Evolutionary conservation across 2,797 vertebrate species (phyloP).

Genomic region (Gadopsis marmoratus): DNA sequence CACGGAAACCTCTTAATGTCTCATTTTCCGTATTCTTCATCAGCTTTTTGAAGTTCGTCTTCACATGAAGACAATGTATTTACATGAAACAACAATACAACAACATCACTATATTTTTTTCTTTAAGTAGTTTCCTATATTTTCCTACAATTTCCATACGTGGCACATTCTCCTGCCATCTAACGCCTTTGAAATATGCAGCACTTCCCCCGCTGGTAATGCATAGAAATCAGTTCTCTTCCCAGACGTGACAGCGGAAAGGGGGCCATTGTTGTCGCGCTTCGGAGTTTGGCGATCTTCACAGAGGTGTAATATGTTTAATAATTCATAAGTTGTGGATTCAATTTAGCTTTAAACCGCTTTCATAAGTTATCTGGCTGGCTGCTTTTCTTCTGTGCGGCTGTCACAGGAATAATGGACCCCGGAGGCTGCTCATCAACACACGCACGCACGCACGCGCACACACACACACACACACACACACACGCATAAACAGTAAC

Average conservation of each 20-base stretch:
- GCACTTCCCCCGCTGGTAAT: slow-evolving; percentile 20
- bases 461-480: not conserved
- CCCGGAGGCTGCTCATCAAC: slow-evolving; percentile 56
- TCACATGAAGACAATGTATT: not conserved
- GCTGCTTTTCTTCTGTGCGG: slow-evolving; percentile 41
- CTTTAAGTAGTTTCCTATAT: not conserved
- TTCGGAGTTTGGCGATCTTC: slow-evolving; percentile 46
- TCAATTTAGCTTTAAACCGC: slow-evolving; percentile 60
- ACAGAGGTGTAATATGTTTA: slow-evolving; percentile 67
- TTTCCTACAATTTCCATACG: not conserved
- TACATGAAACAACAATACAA: not conserved
- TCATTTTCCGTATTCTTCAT: not conserved
- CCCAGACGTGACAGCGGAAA: slow-evolving; percentile 45
- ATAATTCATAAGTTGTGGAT: slow-evolving; percentile 63
- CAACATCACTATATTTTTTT: not conserved
- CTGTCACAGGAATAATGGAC: slow-evolving; percentile 56
- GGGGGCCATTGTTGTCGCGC: slow-evolving; percentile 63
- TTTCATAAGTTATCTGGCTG: slow-evolving; percentile 62
- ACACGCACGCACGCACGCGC: slow-evolving; percentile 9
- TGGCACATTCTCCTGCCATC: slow-evolving; percentile 33
- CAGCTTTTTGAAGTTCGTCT: not conserved
- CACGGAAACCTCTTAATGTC: not conserved
- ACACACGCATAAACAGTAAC: not conserved
- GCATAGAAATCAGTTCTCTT: slow-evolving; percentile 41
- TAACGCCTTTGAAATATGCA: slow-evolving; percentile 37